phyloP scores from a whole-genome alignment of 2,888 invertebrate genomes.

The Megamerina dolium region DNA sequence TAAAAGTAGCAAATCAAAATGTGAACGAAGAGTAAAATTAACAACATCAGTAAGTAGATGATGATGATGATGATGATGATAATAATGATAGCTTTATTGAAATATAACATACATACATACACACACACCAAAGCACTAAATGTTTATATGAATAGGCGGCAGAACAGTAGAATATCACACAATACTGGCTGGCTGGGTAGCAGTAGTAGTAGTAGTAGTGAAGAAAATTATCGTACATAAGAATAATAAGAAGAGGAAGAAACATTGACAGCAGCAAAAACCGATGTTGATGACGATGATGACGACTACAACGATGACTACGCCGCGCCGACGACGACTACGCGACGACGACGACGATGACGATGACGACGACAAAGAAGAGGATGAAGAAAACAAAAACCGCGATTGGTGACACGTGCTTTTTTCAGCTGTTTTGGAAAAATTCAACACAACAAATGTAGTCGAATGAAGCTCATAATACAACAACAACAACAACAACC shows the following conservation, averaged over 20 bases:
- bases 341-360: conserved; percentile 8
- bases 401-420: conserved; percentile 42
- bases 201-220: too few species aligned
- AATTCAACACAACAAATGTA: conserved; percentile 24
- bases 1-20: conserved; percentile 17
- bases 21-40: conserved; percentile 29
- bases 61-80: too few species aligned
- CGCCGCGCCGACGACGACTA: background rate
- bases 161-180: too few species aligned
- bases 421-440: conserved; percentile 46
- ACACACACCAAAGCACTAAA: too few species aligned
- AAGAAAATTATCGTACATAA: conserved; percentile 9
- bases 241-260: conserved; percentile 2
- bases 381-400: conserved; percentile 21
- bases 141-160: too few species aligned
- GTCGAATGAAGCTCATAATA: conserved; percentile 31
- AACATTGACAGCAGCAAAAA: conserved; percentile 17
- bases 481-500: conserved; percentile 24
- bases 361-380: conserved; percentile 13
- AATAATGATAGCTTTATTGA: too few species aligned
- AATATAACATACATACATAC: too few species aligned
- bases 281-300: too few species aligned
- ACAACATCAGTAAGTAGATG: conserved; percentile 10
- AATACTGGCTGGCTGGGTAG: conserved; percentile 1
- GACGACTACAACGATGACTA: too few species aligned